These are phyloP conservation scores for Gopherus flavomarginatus DNA, from an alignment of 2,113 vertebrate genomes.

Conservation along the genomic window DNA sequence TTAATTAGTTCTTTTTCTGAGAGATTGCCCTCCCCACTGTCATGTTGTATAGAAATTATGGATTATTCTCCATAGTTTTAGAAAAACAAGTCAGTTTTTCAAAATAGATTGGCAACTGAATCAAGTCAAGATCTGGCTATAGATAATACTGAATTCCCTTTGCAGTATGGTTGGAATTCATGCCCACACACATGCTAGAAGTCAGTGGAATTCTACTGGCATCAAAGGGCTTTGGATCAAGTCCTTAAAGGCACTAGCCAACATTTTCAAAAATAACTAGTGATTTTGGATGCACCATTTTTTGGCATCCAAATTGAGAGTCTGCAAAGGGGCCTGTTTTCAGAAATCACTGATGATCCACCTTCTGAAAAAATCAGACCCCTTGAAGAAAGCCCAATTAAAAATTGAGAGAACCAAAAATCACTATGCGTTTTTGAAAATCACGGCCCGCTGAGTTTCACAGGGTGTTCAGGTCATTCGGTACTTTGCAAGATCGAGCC, in stretches of 20 bases:
- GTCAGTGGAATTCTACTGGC: too few relatives aligned
- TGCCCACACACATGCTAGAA: rapidly evolving
- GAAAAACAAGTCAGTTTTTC: not conserved
- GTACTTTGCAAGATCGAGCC: not conserved
- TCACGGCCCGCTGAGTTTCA: not conserved
- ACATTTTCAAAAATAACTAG: not conserved
- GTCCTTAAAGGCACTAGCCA: not conserved
- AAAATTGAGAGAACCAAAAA: not conserved
- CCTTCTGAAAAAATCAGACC: not conserved
- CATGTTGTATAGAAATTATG: not conserved
- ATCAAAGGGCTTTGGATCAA: not conserved
- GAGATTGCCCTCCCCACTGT: not conserved
- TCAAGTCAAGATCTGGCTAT: not conserved
- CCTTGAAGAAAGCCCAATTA: not conserved
- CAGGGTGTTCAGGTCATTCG: not conserved
- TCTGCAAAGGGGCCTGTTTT: not conserved
- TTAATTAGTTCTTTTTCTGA: conserved; percentile 4
- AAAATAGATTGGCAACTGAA: not conserved
- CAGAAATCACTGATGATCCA: not conserved
- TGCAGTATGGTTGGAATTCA: not conserved
- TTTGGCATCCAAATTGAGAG: rapidly evolving
- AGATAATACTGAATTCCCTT: not conserved
- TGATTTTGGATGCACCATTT: not conserved
- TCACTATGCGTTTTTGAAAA: not conserved
- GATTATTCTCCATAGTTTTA: not conserved